phyloP scores from a whole-genome alignment of 2,113 vertebrate species.

The Neolamprologus falcicula region DNA sequence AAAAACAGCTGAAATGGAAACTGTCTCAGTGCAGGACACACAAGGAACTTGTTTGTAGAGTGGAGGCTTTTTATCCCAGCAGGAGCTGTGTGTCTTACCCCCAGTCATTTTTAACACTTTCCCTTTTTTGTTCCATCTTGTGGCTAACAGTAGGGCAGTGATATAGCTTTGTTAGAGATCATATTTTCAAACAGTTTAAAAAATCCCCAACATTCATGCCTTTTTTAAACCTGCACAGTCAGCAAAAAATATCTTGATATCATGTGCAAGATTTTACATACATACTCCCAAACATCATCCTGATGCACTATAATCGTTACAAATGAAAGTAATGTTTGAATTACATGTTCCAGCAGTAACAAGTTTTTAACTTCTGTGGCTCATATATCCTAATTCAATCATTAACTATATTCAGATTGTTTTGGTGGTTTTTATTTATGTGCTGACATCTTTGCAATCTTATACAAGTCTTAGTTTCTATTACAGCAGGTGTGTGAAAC shows the following conservation, averaged over 20 bases:
- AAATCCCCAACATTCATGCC: background rate
- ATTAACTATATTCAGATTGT: background rate
- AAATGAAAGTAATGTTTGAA: background rate
- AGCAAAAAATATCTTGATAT: background rate
- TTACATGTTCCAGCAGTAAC: background rate
- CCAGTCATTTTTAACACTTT: background rate
- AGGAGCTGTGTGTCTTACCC: background rate
- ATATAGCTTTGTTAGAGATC: background rate
- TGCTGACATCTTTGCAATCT: background rate
- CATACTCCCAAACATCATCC: background rate
- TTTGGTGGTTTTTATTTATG: background rate
- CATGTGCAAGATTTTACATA: background rate
- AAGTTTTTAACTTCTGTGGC: background rate
- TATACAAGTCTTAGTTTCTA: background rate
- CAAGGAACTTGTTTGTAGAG: background rate
- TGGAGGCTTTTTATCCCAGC: background rate
- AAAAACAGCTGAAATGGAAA: background rate
- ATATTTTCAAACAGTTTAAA: background rate
- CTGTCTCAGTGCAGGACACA: background rate
- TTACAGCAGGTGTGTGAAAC: background rate
- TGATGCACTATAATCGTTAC: background rate
- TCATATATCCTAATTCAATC: background rate
- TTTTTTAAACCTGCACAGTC: background rate
- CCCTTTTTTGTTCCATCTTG: background rate
- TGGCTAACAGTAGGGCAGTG: background rate